These are phyloP conservation scores for Nephila pilipes DNA, from an alignment of 1,140 invertebrate genomes.

Conservation along the genomic window DNA sequence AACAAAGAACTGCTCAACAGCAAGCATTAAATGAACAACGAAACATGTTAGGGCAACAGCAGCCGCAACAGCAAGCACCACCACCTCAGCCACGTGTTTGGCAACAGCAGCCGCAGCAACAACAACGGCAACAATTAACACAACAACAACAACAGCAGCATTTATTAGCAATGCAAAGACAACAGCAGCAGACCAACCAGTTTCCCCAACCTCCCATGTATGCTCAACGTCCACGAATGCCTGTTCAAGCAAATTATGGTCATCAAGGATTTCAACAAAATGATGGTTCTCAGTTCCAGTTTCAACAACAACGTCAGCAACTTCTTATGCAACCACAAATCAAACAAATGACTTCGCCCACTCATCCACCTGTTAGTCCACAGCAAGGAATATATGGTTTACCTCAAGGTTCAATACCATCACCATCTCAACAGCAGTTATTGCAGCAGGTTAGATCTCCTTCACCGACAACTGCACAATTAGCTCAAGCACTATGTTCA, in stretches of 20 bases:
- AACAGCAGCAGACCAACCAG: conserved; percentile 81
- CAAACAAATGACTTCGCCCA: conserved; percentile 76
- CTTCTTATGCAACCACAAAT: conserved; percentile 67
- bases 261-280: conserved; percentile 72
- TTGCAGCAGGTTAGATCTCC: conserved; percentile 90
- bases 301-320: conserved; percentile 75
- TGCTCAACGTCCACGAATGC: conserved; percentile 68
- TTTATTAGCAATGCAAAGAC: no score
- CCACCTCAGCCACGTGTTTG: conserved; percentile 78
- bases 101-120: conserved; percentile 76
- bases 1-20: conserved; percentile 88
- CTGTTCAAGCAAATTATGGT: conserved; percentile 52
- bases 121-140: conserved; percentile 79
- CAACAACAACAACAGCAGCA: conserved; percentile 60
- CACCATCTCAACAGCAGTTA: conserved; percentile 86
- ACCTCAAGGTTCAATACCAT: conserved; percentile 70
- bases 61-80: conserved; percentile 30
- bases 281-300: conserved; percentile 61
- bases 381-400: conserved; percentile 77
- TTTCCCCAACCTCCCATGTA: conserved; percentile 78
- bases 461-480: conserved; percentile 84
- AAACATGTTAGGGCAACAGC: conserved; percentile 78
- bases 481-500: conserved; percentile 82
- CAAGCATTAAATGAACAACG: conserved; percentile 79
- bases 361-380: conserved; percentile 73